Evolutionary conservation across 2,797 vertebrate genomes (phyloP).

Genomic region (Lycodopsis pacificus): DNA sequence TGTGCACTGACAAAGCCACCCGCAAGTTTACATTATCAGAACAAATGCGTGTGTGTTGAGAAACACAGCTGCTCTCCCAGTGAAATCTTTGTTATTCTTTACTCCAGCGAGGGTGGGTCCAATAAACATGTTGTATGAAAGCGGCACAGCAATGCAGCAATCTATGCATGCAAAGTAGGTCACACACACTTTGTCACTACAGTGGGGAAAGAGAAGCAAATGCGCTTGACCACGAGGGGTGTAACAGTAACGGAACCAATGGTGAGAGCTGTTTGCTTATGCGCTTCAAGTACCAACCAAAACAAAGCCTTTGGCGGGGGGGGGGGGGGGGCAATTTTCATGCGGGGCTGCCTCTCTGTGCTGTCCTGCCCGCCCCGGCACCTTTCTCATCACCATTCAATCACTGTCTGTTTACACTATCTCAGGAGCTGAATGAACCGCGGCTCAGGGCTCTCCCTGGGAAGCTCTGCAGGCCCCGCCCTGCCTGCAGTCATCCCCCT

Average conservation of each 20-base stretch:
- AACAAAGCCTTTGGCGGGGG: slow-evolving; percentile 74
- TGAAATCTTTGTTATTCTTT: slow-evolving; percentile 62
- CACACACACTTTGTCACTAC: slow-evolving; percentile 70
- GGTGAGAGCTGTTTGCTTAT: slow-evolving; percentile 79
- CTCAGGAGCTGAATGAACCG: slow-evolving; percentile 80
- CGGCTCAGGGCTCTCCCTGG: slow-evolving; percentile 80
- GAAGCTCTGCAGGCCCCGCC: slow-evolving; percentile 74
- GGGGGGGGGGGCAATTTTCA: slow-evolving; percentile 67
- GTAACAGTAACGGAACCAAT: slow-evolving; percentile 74
- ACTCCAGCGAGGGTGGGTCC: slow-evolving; percentile 34
- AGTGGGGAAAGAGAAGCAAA: slow-evolving; percentile 61
- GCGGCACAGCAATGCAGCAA: slow-evolving; percentile 44
- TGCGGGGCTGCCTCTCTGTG: slow-evolving; percentile 64
- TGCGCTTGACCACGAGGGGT: slow-evolving; percentile 56
- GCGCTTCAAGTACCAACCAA: slow-evolving; percentile 70
- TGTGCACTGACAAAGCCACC: slow-evolving; percentile 10
- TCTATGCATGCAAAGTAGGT: slow-evolving; percentile 77
- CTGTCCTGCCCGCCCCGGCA: slow-evolving; percentile 70
- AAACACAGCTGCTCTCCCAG: slow-evolving; percentile 63
- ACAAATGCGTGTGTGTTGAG: slow-evolving; percentile 55
- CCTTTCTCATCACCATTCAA: slow-evolving; percentile 85
- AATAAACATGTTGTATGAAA: slow-evolving; percentile 60
- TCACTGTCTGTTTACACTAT: slow-evolving; percentile 87
- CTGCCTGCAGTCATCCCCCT: slow-evolving; percentile 25
- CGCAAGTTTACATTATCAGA: slow-evolving; percentile 50